A percentile compares a stretch with the other conserved stretches of the same genome.
Evolutionary conservation across 2,797 vertebrate species (phyloP).

Genomic region (Pangasius larnaudii): DNA sequence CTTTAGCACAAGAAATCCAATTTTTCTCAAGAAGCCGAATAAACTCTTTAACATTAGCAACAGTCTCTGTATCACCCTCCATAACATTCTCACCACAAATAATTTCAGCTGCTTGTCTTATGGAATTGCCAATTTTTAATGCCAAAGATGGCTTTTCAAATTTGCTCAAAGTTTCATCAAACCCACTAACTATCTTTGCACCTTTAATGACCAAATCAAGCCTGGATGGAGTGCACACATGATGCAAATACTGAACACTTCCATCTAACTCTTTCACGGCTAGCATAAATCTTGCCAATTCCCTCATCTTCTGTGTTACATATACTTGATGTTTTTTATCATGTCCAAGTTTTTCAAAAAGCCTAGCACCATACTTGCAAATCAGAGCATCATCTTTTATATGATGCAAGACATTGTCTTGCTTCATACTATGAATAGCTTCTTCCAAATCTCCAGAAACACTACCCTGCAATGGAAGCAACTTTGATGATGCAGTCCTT

Average conservation of each 20-base stretch:
- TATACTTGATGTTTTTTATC: conserved; percentile 31
- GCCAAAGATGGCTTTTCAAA: conserved; percentile 8
- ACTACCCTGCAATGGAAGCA: conserved; percentile 19
- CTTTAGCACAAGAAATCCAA: conserved; percentile 15
- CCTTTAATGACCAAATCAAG: conserved; percentile 27
- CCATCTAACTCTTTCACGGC: conserved; percentile 44
- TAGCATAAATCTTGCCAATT: conserved; percentile 46
- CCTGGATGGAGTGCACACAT: conserved; percentile 22
- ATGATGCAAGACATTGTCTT: conserved; percentile 36
- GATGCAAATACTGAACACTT: conserved; percentile 26
- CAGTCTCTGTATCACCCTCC: conserved; percentile 9
- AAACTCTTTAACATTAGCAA: conserved; percentile 25
- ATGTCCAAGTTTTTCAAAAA: conserved; percentile 29
- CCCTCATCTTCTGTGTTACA: conserved; percentile 43
- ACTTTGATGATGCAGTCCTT: neutral
- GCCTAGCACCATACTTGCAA: conserved; percentile 43
- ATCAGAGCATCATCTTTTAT: conserved; percentile 42
- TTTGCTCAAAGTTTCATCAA: conserved; percentile 27
- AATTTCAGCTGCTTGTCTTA: conserved; percentile 38
- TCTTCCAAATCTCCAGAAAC: conserved; percentile 26
- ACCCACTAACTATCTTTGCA: conserved; percentile 26
- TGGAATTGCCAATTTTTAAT: neutral
- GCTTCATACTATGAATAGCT: conserved; percentile 20
- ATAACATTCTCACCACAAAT: conserved; percentile 14
- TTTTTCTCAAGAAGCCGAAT: conserved; percentile 19